Conservation (phyloP, 2,113 vertebrate genomes). For the Megaptera novaeangliae region DNA sequence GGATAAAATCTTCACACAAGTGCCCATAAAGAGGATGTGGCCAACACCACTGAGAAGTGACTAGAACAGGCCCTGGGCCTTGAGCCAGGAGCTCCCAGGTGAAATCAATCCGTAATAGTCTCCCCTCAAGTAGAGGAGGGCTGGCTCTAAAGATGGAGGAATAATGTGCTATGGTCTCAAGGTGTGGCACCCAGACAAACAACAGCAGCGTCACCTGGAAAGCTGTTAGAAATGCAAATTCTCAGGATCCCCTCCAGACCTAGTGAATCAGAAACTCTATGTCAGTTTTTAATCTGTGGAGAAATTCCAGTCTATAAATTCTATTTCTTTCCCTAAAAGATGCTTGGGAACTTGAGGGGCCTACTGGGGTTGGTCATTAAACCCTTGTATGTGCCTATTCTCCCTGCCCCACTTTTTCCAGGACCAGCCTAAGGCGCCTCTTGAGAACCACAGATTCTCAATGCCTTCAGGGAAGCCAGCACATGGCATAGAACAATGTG, state of each 20-base stretch:
- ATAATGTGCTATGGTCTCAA: not conserved
- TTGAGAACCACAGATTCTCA: not conserved
- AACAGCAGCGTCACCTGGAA: not conserved
- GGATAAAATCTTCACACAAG: not conserved
- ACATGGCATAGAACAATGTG: no score
- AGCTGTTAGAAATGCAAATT: not conserved
- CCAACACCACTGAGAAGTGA: not conserved
- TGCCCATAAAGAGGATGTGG: not conserved
- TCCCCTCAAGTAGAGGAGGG: not conserved
- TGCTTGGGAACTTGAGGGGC: not conserved
- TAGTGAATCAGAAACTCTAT: not conserved
- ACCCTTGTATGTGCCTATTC: no score
- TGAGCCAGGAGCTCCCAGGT: not conserved
- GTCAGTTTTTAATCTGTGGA: not conserved
- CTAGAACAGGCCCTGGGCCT: not conserved
- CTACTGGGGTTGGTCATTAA: not conserved
- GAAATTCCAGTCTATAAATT: not conserved
- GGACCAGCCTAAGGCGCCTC: not conserved
- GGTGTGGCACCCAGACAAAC: not conserved
- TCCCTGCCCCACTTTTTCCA: not conserved
- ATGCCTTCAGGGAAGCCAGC: not conserved
- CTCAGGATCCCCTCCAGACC: not conserved
- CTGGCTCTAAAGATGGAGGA: not conserved
- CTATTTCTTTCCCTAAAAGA: not conserved
- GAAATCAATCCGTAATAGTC: not conserved